Conservation (phyloP, 2,888 invertebrate species). For the Leptogaster cylindrica region DNA sequence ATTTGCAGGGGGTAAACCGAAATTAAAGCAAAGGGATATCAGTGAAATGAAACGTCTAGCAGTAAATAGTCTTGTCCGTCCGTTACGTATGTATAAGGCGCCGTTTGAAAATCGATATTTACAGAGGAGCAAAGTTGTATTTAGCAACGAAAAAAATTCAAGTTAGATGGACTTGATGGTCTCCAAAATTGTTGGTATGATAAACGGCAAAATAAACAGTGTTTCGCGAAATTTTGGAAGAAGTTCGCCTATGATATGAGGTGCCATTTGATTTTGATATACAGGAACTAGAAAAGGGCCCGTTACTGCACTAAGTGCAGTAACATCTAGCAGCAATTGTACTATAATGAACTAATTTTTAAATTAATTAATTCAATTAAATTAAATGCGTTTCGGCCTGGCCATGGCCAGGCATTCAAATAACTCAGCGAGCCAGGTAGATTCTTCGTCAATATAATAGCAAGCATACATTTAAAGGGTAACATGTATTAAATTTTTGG, state of each 20-base stretch:
- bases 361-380: no score
- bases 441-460: no score
- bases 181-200: neutral
- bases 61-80: neutral
- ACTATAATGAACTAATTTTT: no score
- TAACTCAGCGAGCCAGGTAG: no score
- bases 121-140: neutral
- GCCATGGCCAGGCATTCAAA: no score
- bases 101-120: neutral
- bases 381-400: no score
- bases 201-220: neutral
- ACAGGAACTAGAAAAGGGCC: no score
- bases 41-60: neutral
- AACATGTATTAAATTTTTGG: no score
- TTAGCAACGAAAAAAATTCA: neutral
- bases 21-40: neutral
- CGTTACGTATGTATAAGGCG: neutral
- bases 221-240: neutral
- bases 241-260: neutral
- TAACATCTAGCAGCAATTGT: no score
- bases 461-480: no score
- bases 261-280: neutral
- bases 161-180: neutral
- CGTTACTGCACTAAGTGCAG: no score
- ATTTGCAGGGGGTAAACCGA: neutral